Evolutionary conservation across 2,888 invertebrate species (phyloP).

Genomic region (Dinocampus coccinellae): DNA sequence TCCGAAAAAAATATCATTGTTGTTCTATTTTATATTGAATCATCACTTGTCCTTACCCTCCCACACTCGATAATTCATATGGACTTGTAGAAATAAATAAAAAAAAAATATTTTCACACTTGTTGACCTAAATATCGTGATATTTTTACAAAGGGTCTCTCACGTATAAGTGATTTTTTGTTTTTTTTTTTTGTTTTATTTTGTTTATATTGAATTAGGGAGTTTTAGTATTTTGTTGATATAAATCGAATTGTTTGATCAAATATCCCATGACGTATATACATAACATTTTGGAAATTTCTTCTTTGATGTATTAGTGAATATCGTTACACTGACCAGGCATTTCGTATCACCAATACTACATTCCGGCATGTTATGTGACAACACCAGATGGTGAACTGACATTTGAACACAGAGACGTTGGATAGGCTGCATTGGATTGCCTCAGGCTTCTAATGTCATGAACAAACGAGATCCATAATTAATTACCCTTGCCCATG

Average conservation of each 20-base stretch:
- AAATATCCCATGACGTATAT: too few relatives aligned
- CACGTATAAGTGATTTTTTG: too few relatives aligned
- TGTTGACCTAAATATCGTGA: not conserved
- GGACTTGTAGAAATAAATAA: not conserved
- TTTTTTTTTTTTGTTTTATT: too few relatives aligned
- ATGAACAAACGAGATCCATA: conserved; percentile 30
- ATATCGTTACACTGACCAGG: not conserved
- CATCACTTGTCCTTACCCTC: not conserved
- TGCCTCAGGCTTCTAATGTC: conserved; percentile 37
- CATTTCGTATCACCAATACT: not conserved
- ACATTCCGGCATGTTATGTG: conserved; percentile 26
- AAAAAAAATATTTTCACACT: not conserved
- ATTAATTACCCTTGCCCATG: conserved; percentile 19
- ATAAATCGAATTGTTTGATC: too few relatives aligned
- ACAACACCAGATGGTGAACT: conserved; percentile 33
- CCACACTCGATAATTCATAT: conserved; percentile 21
- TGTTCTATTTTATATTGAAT: not conserved
- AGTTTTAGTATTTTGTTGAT: not conserved
- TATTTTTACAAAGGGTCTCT: not conserved
- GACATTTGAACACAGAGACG: conserved; percentile 28
- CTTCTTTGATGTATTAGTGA: not conserved
- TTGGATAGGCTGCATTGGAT: conserved; percentile 4
- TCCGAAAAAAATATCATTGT: not conserved
- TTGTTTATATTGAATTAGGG: not conserved
- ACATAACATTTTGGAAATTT: too few relatives aligned